Evolutionary conservation across 1,140 invertebrate genomes (phyloP), one percentile per base, ranked within the genome.

Genomic region (Onthophagus taurus): DNA sequence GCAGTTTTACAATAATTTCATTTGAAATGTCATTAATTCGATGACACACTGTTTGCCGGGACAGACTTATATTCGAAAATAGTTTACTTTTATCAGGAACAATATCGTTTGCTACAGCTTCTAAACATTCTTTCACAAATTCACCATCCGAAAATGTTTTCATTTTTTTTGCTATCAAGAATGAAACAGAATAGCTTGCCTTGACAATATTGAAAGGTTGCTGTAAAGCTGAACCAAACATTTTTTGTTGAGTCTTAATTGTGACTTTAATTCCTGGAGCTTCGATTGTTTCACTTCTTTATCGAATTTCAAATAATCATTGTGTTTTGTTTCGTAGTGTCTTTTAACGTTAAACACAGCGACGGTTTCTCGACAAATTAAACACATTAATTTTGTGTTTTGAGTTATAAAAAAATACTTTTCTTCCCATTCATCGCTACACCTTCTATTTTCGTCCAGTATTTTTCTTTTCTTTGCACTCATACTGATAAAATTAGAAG

Each of bases 141-240:
- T 52, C 58, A 30, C 53, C 57, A 49, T 63, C 58, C 31, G 53
- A 49, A 57, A 58, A 35, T 52, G 46, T 45, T 60, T 62, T 35
- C 31, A 38, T 42, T 45, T 39, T 49, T 54, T 58, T 57, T 47
- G 54, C 54, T 41, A 59, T 52, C 44, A 49, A 43, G 24, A 51
- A 42, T 42, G 44, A 47, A 38, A 59, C 52, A 45, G 39, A 47
- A 49, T 45, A 56, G 46, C 47, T 56, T 23, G 52, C 51, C 42
- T 51, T 52, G 17, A 41, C 20, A 41, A 41, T 42, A 31, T 42
- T 30, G 13, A 26, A 42, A 9, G 29, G 39, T 31, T 45, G 38
- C 37, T 35, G 43, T 29, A 35, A 33, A 41, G 37, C 38, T 47
- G 35, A 3, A 34, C 19, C 37, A 47, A 47, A 33, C 21, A 37